Evolutionary conservation across 2,113 vertebrate species (phyloP).

Genomic region (Nestor notabilis): DNA sequence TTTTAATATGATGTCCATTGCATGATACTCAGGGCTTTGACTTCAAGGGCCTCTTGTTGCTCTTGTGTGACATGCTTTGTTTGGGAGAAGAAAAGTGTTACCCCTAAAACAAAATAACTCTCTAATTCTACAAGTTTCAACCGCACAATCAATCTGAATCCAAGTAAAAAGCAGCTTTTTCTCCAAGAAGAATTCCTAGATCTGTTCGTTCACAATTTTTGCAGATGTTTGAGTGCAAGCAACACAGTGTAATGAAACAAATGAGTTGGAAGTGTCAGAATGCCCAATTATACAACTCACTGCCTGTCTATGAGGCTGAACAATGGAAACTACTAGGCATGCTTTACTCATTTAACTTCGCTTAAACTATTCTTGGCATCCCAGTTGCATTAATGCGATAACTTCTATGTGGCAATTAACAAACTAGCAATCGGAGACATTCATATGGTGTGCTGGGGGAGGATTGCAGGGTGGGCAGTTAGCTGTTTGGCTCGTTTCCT

Average conservation of each 20-base stretch:
- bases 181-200: slow-evolving; percentile 28
- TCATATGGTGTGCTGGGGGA: background rate
- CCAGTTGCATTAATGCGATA: slow-evolving; percentile 69
- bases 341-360: slow-evolving; percentile 75
- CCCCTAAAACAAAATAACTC: background rate
- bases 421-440: slow-evolving; percentile 60
- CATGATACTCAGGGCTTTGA: background rate
- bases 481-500: slow-evolving; percentile 19
- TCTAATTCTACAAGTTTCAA: background rate
- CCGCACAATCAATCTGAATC: background rate
- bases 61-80: fast-evolving
- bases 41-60: background rate
- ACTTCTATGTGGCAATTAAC: slow-evolving; percentile 74
- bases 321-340: slow-evolving; percentile 64
- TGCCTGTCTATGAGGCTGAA: slow-evolving; percentile 71
- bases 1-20: background rate
- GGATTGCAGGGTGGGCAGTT: background rate
- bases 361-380: slow-evolving; percentile 75
- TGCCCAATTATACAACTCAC: slow-evolving; percentile 78
- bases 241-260: slow-evolving; percentile 69
- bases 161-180: background rate
- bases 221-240: slow-evolving; percentile 70
- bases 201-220: slow-evolving; percentile 29
- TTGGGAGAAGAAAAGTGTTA: background rate
- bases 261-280: slow-evolving; percentile 76